phyloP scores from a whole-genome alignment of 2,888 invertebrate genomes.

The Stenchaetothrips biformis region DNA sequence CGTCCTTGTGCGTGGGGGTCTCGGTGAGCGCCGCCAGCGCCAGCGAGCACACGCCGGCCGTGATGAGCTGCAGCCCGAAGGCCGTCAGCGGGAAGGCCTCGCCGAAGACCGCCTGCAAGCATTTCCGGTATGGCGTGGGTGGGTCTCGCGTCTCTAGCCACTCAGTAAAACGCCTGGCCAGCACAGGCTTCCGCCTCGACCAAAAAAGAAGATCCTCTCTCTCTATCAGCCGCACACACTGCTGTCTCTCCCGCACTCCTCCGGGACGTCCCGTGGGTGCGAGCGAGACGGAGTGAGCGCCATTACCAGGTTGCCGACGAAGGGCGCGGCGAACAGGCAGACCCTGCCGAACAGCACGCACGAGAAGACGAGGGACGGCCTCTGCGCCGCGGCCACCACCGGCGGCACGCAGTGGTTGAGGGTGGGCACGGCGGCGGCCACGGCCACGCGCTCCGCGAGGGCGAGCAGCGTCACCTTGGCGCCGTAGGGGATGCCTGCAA shows the following conservation, averaged over 20 bases:
- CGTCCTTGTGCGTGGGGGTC: background rate
- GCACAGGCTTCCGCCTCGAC: no score
- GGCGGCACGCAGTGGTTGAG: background rate
- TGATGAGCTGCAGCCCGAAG: background rate
- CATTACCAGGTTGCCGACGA: slow-evolving; percentile 4
- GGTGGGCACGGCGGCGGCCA: slow-evolving; percentile 4
- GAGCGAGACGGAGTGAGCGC: no score
- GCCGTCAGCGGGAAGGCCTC: background rate
- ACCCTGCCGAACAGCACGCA: slow-evolving; percentile 5
- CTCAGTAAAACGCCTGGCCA: no score
- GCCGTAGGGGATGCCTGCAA: background rate
- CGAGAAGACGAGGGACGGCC: background rate
- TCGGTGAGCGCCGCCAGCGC: background rate
- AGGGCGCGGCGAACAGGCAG: background rate
- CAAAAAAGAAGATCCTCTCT: no score
- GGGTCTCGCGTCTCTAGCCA: background rate
- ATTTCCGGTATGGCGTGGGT: background rate
- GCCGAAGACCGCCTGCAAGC: background rate
- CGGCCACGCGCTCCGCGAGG: slow-evolving; percentile 3
- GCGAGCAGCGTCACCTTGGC: background rate
- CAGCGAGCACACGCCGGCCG: background rate
- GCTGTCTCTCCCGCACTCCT: no score
- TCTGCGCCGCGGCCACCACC: background rate
- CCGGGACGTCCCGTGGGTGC: no score
- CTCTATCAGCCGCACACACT: no score